These are phyloP conservation scores for Lathamus discolor DNA, from an alignment of 2,113 vertebrate genomes.

Conservation along the genomic window DNA sequence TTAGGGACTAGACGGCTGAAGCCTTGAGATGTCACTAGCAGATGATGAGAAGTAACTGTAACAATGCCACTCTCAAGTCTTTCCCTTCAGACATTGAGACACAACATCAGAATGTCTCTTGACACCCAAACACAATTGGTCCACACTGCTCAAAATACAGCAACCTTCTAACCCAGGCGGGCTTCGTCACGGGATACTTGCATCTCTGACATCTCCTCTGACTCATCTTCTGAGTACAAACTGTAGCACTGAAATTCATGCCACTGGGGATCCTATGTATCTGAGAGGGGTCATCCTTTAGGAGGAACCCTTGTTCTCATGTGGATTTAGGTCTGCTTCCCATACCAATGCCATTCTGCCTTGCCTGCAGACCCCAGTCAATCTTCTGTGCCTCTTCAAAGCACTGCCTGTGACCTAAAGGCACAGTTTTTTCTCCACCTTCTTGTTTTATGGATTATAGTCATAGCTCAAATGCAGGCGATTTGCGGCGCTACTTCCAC, in stretches of 20 bases:
- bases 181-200: background rate
- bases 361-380: background rate
- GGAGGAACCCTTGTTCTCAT: background rate
- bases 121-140: background rate
- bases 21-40: background rate
- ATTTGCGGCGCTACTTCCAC: background rate
- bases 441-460: background rate
- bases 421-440: background rate
- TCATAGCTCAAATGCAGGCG: background rate
- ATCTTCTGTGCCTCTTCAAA: background rate
- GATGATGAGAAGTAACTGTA: background rate
- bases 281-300: background rate
- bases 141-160: fast-evolving
- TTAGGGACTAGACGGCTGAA: slow-evolving; percentile 8
- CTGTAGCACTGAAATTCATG: background rate
- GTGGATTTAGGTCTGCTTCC: background rate
- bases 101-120: background rate
- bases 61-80: background rate
- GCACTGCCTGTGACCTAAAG: background rate
- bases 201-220: background rate
- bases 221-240: background rate
- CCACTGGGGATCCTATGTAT: fast-evolving
- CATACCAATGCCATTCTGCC: background rate
- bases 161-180: background rate
- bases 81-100: background rate